phyloP scores from a whole-genome alignment of 2,797 vertebrate species.

The Karalla daura region DNA sequence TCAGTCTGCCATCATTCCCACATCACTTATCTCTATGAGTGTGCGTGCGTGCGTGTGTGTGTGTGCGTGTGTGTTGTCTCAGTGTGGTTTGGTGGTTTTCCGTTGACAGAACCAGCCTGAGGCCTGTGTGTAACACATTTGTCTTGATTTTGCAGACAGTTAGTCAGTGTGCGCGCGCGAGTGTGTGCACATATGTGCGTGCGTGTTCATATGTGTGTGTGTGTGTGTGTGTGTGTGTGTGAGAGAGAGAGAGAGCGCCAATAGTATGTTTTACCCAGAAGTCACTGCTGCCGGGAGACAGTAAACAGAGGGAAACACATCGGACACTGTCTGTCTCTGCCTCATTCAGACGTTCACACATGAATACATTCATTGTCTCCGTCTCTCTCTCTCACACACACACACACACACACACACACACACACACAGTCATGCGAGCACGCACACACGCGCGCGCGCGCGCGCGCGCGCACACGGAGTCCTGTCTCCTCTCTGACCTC shows the following conservation, averaged over 20 bases:
- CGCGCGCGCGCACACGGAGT: constrained; percentile 1
- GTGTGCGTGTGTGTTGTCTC: constrained; percentile 23
- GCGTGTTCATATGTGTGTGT: constrained; percentile 22
- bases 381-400: neutral
- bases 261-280: constrained; percentile 49
- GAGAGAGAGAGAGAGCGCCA: too few species aligned
- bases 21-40: neutral
- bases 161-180: constrained; percentile 19
- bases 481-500: constrained; percentile 50
- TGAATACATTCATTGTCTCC: constrained; percentile 63
- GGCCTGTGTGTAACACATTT: constrained; percentile 25
- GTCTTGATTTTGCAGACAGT: constrained; percentile 43
- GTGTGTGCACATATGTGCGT: constrained; percentile 6
- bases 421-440: constrained; percentile 4
- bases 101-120: constrained; percentile 26
- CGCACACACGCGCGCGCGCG: constrained; percentile 17
- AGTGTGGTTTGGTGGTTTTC: constrained; percentile 27
- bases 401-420: constrained; percentile 17
- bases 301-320: constrained; percentile 51
- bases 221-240: constrained; percentile 8
- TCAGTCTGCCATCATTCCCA: neutral
- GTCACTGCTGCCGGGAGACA: constrained; percentile 45
- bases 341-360: constrained; percentile 54
- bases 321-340: constrained; percentile 50
- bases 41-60: constrained; percentile 15